Percentiles rank a stretch among this genome's conserved stretches.
phyloP scores from a whole-genome alignment of 2,888 invertebrate species.

The Chesias legatella region DNA sequence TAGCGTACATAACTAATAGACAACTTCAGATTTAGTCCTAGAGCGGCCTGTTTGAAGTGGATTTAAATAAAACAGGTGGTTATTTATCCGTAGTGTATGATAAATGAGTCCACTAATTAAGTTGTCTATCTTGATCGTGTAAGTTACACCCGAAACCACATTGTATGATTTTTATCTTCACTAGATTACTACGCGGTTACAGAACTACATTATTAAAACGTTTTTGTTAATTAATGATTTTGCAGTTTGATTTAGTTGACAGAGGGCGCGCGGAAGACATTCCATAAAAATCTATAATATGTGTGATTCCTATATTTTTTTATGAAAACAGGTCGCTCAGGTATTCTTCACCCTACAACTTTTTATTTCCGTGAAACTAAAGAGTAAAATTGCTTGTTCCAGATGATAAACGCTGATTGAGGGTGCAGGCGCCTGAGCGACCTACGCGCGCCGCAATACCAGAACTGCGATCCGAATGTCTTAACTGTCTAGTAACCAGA shows the following conservation, averaged over 20 bases:
- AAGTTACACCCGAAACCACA: too few relatives aligned
- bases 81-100: background rate
- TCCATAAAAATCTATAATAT: too few relatives aligned
- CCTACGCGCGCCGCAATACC: conserved; percentile 43
- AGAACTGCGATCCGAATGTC: conserved; percentile 21
- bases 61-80: background rate
- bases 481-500: conserved; percentile 10
- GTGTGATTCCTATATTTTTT: conserved; percentile 10
- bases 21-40: background rate
- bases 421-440: conserved; percentile 73
- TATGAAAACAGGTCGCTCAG: conserved; percentile 64
- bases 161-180: too few relatives aligned
- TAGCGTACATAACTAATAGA: too few relatives aligned
- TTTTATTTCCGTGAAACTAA: conserved; percentile 51
- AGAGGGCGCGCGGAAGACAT: too few relatives aligned
- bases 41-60: conserved; percentile 10
- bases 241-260: too few relatives aligned
- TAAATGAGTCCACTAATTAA: conserved; percentile 8
- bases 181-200: too few relatives aligned
- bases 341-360: conserved; percentile 48
- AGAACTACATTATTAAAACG: too few relatives aligned
- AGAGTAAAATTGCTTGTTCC: conserved; percentile 76
- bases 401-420: conserved; percentile 76
- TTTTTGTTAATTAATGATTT: too few relatives aligned
- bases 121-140: too few relatives aligned